Conservation (phyloP, 2,797 vertebrate genomes). For the Poliocrania exsul region DNA sequence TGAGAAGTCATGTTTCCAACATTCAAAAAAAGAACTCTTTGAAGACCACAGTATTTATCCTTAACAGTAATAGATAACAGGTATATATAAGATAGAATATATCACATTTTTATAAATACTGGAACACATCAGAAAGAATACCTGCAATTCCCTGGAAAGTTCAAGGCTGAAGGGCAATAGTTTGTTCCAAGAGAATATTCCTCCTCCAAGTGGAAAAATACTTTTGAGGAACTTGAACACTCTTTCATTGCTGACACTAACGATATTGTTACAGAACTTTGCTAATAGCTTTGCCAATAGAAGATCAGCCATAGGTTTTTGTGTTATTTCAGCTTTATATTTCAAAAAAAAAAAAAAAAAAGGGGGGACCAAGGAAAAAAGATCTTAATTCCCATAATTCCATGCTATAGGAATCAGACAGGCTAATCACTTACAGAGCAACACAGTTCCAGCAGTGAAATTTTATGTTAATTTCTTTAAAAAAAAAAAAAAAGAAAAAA, state of each 20-base stretch:
- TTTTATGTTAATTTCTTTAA: neutral
- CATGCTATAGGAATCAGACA: neutral
- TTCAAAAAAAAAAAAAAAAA: neutral
- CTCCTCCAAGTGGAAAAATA: neutral
- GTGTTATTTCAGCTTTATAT: neutral
- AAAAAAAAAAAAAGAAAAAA: neutral
- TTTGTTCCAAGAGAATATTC: neutral
- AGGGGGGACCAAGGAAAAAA: neutral
- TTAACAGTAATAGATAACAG: neutral
- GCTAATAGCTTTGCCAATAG: neutral
- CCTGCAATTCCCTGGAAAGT: neutral
- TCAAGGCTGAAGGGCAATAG: neutral
- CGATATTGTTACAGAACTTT: neutral
- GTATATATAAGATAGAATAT: neutral
- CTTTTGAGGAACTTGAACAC: neutral
- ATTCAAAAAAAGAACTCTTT: neutral
- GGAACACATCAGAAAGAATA: neutral
- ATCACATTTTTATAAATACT: neutral
- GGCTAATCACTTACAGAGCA: neutral
- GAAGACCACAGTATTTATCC: neutral
- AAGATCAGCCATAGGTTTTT: neutral
- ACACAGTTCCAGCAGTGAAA: neutral
- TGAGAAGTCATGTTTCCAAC: neutral
- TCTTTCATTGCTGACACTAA: neutral
- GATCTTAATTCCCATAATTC: neutral